Percentiles rank a stretch among this genome's conserved stretches.
Evolutionary conservation across 2,888 invertebrate species (phyloP).

Genomic region (Podabrus alpinus): DNA sequence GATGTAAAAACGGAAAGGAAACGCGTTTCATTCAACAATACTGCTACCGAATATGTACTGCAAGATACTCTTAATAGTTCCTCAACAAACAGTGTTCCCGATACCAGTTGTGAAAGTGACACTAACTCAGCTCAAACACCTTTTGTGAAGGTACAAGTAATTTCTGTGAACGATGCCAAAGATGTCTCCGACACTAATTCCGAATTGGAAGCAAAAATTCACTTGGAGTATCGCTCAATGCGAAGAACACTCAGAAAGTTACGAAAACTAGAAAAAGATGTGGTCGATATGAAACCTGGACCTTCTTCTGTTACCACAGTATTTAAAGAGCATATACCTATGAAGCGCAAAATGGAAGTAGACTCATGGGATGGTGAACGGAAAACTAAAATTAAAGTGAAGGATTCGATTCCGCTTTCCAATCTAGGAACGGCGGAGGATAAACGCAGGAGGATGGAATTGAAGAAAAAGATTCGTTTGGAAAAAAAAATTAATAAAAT

Average conservation of each 20-base stretch:
- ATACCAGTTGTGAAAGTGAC: background rate
- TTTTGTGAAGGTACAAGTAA: background rate
- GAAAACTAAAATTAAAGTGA: background rate
- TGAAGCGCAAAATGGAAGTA: background rate
- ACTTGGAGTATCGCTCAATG: background rate
- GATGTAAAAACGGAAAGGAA: conserved; percentile 47
- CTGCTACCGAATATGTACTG: conserved; percentile 48
- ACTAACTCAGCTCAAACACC: background rate
- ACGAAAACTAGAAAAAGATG: background rate
- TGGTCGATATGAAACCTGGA: background rate
- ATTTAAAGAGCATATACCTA: background rate
- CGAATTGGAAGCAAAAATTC: background rate
- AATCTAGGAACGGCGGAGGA: background rate
- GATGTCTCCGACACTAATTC: background rate
- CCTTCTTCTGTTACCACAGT: background rate
- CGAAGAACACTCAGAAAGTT: background rate
- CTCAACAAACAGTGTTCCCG: background rate
- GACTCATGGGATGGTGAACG: background rate
- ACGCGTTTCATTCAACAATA: conserved; percentile 51
- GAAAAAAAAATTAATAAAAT: background rate
- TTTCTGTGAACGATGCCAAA: background rate
- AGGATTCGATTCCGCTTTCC: background rate
- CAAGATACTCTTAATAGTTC: conserved; percentile 35
- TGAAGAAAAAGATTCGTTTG: background rate
- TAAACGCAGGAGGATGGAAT: background rate